phyloP scores from a whole-genome alignment of 2,888 invertebrate genomes.

The Linyphia triangularis region DNA sequence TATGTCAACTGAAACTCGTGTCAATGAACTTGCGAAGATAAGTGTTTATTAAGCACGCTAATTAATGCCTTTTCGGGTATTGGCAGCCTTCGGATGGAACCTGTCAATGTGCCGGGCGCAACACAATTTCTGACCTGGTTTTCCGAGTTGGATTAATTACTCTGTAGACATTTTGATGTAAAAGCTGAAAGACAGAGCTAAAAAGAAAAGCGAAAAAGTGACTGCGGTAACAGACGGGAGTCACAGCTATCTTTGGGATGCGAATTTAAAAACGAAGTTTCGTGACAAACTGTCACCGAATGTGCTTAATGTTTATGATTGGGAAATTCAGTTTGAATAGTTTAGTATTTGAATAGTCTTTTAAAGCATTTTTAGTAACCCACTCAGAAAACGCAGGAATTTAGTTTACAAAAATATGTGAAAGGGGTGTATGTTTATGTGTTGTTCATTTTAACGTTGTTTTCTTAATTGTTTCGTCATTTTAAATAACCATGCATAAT shows the following conservation, averaged over 20 bases:
- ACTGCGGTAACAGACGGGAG: slow-evolving; percentile 21
- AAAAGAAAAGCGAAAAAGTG: background rate
- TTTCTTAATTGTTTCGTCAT: too few species aligned
- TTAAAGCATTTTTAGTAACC: too few species aligned
- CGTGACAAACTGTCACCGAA: too few species aligned
- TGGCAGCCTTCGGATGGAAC: slow-evolving; percentile 19
- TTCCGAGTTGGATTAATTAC: slow-evolving; percentile 36
- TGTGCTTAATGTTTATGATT: too few species aligned
- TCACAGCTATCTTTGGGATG: background rate
- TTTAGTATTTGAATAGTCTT: too few species aligned
- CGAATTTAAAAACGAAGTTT: background rate
- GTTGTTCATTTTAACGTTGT: too few species aligned
- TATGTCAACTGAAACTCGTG: slow-evolving; percentile 11
- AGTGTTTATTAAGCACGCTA: slow-evolving; percentile 54
- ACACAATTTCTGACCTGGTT: background rate
- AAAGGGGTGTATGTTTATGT: too few species aligned
- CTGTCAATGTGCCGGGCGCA: background rate
- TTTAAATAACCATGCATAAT: too few species aligned
- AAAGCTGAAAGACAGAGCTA: background rate
- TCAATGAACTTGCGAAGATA: slow-evolving; percentile 6
- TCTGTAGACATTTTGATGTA: slow-evolving; percentile 1
- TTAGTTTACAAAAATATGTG: too few species aligned
- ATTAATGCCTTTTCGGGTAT: slow-evolving; percentile 35
- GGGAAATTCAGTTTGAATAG: too few species aligned
- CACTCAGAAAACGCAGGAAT: too few species aligned